Percentiles rank a stretch among this genome's conserved stretches.
Evolutionary conservation across 37 sponge, comb jelly and placozoan species (phyloP).

Genomic region (Halisarca cf. caerulea): DNA sequence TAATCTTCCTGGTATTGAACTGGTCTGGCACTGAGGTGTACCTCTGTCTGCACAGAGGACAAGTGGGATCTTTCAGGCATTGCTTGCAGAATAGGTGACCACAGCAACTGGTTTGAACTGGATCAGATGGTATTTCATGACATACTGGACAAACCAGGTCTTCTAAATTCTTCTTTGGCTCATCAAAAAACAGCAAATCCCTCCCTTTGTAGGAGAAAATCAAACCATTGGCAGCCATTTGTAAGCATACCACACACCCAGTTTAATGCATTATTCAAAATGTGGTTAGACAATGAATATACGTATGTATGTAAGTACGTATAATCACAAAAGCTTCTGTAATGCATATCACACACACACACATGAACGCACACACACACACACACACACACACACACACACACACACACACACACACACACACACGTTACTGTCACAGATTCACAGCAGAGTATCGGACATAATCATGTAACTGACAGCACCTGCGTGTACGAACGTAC

Average conservation of each 20-base stretch:
- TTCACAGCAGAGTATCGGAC: no score
- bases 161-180: background rate
- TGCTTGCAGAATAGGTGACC: constrained; percentile 20
- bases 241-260: no score
- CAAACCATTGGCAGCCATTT: background rate
- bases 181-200: constrained; percentile 1
- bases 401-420: no score
- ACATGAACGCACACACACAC: background rate
- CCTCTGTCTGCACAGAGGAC: background rate
- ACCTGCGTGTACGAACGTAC: no score
- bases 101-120: constrained; percentile 8
- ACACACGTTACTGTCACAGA: background rate
- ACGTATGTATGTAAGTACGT: no score
- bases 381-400: constrained; percentile 20
- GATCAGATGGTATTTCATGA: background rate
- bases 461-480: no score
- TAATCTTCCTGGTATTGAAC: background rate
- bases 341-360: background rate
- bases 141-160: constrained; percentile 1
- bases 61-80: background rate
- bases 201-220: background rate
- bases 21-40: constrained; percentile 6
- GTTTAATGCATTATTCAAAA: no score
- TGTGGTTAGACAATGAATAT: no score
- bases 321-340: no score